phyloP scores from a whole-genome alignment of 2,113 vertebrate species.

The Muntiacus muntjak region DNA sequence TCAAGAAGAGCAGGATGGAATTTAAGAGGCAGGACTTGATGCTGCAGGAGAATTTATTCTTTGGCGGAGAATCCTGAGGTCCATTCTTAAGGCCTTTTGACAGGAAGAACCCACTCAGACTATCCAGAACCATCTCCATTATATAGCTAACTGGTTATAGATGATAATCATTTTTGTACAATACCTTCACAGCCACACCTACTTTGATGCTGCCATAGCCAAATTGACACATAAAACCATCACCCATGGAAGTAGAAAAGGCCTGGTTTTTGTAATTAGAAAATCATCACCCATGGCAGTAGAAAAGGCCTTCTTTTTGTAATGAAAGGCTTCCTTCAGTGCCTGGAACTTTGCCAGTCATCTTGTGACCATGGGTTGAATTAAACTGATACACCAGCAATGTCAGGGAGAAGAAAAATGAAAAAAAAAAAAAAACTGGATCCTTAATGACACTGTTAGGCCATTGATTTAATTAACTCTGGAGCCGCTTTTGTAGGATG shows the following conservation, averaged over 20 bases:
- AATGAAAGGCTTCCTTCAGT: not conserved
- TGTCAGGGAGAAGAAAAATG: not conserved
- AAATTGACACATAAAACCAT: not conserved
- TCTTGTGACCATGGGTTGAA: not conserved
- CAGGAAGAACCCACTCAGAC: not conserved
- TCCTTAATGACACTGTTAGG: not conserved
- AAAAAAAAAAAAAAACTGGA: not conserved
- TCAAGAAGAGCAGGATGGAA: not conserved
- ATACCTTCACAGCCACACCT: not conserved
- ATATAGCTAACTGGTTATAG: not conserved
- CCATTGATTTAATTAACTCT: not conserved
- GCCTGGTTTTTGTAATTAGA: not conserved
- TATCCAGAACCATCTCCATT: not conserved
- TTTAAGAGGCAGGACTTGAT: not conserved
- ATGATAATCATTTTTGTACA: not conserved
- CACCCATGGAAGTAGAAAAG: not conserved
- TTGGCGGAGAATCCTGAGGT: not conserved
- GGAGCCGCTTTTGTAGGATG: not conserved
- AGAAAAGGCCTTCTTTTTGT: not conserved
- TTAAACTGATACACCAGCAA: not conserved
- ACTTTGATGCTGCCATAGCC: not conserved
- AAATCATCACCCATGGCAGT: fast-evolving
- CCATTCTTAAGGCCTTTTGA: not conserved
- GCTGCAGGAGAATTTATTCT: not conserved
- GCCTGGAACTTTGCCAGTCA: not conserved